Evolutionary conservation across 2,113 vertebrate species (phyloP).

Genomic region (Lycaon pictus): DNA sequence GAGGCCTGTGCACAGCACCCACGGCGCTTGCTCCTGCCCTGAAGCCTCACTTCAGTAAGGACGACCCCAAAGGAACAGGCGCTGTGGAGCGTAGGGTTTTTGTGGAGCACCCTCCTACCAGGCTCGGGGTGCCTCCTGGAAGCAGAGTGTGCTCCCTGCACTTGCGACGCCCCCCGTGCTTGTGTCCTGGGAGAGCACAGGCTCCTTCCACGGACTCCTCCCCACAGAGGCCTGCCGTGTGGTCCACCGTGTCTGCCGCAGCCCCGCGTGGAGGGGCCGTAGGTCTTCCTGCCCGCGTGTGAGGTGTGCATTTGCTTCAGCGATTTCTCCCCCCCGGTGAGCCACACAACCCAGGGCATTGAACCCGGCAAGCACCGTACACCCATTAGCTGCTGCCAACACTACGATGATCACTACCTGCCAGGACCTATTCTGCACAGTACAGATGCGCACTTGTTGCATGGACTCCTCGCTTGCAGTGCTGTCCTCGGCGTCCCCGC

Average conservation of each 20-base stretch:
- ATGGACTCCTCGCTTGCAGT: neutral
- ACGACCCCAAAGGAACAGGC: neutral
- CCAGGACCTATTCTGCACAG: neutral
- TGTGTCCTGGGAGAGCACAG: neutral
- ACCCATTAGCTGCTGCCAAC: neutral
- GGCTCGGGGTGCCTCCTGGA: neutral
- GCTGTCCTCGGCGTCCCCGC: neutral
- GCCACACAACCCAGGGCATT: neutral
- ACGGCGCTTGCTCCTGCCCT: neutral
- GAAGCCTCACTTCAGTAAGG: slow-evolving; percentile 10
- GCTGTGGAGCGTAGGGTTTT: neutral
- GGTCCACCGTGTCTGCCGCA: neutral
- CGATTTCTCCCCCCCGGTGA: neutral
- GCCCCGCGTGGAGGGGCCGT: neutral
- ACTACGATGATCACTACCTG: neutral
- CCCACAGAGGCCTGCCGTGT: no score
- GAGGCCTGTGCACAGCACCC: neutral
- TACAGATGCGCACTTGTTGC: neutral
- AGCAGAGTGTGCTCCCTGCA: neutral
- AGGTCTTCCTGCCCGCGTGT: neutral
- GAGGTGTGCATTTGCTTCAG: neutral
- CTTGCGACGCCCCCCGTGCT: neutral
- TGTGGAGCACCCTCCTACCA: neutral
- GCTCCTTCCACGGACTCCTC: neutral
- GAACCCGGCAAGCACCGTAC: neutral